Percentiles rank a stretch among this genome's conserved stretches.
Conservation (phyloP, 2,797 vertebrate genomes). For the Enteromius treurensis region DNA sequence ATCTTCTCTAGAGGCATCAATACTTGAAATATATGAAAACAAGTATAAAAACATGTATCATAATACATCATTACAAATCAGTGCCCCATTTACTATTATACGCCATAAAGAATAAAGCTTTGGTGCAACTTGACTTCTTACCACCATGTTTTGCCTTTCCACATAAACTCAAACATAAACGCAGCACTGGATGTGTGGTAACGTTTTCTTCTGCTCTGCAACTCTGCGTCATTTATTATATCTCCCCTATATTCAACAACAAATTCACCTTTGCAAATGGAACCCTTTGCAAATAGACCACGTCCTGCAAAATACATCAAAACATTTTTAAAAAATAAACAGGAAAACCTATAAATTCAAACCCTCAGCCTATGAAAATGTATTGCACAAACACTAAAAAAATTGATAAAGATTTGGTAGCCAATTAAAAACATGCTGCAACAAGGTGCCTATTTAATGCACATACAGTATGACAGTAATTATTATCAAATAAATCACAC, state of each 20-base stretch:
- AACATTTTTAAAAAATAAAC: conserved; percentile 16
- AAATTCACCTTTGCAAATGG: conserved; percentile 57
- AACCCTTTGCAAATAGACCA: conserved; percentile 53
- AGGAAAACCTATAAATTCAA: neutral
- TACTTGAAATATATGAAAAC: conserved; percentile 48
- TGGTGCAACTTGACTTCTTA: conserved; percentile 46
- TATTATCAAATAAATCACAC: conserved; percentile 2
- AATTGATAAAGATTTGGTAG: neutral
- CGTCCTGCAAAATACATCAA: conserved; percentile 41
- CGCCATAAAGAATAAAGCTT: conserved; percentile 9
- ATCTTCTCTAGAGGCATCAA: conserved; percentile 60
- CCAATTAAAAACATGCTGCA: neutral
- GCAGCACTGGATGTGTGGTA: conserved; percentile 51
- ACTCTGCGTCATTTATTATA: conserved; percentile 49
- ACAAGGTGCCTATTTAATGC: neutral
- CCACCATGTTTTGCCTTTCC: conserved; percentile 59
- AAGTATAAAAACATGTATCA: conserved; percentile 5
- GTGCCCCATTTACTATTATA: conserved; percentile 15
- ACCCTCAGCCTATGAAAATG: neutral
- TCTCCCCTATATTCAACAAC: conserved; percentile 54
- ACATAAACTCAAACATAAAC: conserved; percentile 58
- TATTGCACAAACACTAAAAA: neutral
- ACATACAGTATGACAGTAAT: neutral
- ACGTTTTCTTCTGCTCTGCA: conserved; percentile 29
- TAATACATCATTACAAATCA: conserved; percentile 23